Evolutionary conservation across 2,888 invertebrate species (phyloP), one percentile per base, ranked within the genome.

Genomic region (Serrognathus titanus): DNA sequence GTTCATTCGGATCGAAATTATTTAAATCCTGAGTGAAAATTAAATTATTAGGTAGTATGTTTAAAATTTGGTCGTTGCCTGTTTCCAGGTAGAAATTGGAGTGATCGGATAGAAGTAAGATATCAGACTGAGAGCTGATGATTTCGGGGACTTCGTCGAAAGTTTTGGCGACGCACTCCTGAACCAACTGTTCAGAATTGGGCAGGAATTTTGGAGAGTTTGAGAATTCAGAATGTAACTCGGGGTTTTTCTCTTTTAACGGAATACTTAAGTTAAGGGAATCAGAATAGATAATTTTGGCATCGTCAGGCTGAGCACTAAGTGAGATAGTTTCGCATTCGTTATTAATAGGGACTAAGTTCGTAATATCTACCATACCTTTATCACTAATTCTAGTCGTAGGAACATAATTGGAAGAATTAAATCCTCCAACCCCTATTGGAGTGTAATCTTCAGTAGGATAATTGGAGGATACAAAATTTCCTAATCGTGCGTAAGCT

Each of bases 191-290:
- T 24, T 64, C 59, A 38, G 58, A 50, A 53, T 64, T 60, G 39
- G 48, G 53, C 43, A 64, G 53, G 40, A 62, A 63, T 56, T 63
- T 63, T 12, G 66, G 64, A 3, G 66, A 66, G 53, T 60, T 62
- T 3, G 66, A 66, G 57, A 64, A 66, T 57, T 64, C 64, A 1
- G 60, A 12, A 31, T 48, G 51, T 7, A 54, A 54, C 38, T 63
- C 60, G 4, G 61, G 59, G 40, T 5, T 7, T 31, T 31, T 31
- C 24, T 31, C 24, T 31, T 31, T 31, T 4, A 6, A 31, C 4
- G 24, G 24, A 31, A 31, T 31, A 48, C 8, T 9, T 54, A 24
- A 13, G n/a, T 10, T 10, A 20, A 45, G 12, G 6, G 16, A 4
- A 9, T 13, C 24, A n/a, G 11, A 10, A 5, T 45, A 20, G 24